Conservation (phyloP, 2,113 vertebrate genomes). For the Ancistrus triradiatus region DNA sequence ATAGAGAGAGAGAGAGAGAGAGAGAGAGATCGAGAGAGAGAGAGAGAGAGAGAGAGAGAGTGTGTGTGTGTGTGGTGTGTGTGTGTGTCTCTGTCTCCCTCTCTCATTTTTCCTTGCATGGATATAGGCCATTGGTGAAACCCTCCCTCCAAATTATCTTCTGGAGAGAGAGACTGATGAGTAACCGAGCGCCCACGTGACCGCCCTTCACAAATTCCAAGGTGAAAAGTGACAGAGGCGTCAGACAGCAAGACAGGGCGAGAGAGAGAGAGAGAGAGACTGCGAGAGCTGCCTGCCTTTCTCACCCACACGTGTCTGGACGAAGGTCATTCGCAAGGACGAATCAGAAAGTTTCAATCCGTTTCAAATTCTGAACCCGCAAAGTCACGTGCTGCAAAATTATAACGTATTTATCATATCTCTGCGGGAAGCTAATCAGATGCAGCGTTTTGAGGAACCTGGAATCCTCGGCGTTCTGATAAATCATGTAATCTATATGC, state of each 20-base stretch:
- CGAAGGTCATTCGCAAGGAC: too few relatives aligned
- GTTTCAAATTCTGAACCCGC: too few relatives aligned
- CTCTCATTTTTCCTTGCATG: too few relatives aligned
- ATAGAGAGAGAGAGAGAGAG: too few relatives aligned
- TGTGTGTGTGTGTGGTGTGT: too few relatives aligned
- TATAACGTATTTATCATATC: not conserved
- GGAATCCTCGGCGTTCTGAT: not conserved
- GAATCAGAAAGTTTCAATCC: too few relatives aligned
- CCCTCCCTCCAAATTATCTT: constrained; percentile 29
- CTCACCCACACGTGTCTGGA: not conserved
- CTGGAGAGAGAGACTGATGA: constrained; percentile 28
- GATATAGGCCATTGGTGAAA: constrained; percentile 5
- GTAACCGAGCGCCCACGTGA: constrained; percentile 31
- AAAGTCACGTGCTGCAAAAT: too few relatives aligned
- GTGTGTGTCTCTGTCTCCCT: too few relatives aligned
- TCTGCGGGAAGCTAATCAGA: not conserved
- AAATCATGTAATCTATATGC: not conserved
- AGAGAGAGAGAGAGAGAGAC: constrained; percentile 9
- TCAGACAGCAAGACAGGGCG: not conserved
- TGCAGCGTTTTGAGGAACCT: not conserved
- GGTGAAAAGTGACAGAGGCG: constrained; percentile 18
- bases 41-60: too few relatives aligned
- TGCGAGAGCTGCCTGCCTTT: constrained; percentile 3
- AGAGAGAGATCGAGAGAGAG: too few relatives aligned
- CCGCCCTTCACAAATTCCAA: constrained; percentile 30